Conservation (phyloP, 2,797 vertebrate genomes). For the Octomys mimax region DNA sequence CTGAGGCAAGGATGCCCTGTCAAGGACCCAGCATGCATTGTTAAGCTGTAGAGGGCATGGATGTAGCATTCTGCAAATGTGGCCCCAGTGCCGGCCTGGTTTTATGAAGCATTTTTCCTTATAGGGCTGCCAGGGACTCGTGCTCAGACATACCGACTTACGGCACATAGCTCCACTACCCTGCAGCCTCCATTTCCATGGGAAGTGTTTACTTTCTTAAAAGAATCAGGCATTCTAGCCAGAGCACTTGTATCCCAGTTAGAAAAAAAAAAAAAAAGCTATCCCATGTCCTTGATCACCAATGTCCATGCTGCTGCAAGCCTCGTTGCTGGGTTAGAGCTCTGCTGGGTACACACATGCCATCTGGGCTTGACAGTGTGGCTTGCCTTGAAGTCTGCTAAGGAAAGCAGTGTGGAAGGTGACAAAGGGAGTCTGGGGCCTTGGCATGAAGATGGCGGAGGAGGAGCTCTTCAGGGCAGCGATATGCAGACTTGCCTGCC, state of each 20-base stretch:
- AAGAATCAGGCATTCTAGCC: slow-evolving; percentile 51
- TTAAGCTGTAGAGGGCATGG: not conserved
- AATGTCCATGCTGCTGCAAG: not conserved
- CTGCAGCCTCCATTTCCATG: not conserved
- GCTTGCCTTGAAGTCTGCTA: not conserved
- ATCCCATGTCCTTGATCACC: not conserved
- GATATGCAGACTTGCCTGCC: not conserved
- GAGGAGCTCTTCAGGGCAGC: not conserved
- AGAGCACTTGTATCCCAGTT: not conserved
- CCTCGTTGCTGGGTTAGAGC: not conserved
- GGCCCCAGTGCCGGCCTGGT: not conserved
- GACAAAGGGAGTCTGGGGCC: not conserved
- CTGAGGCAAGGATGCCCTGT: not conserved
- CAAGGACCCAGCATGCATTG: not conserved
- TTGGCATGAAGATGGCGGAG: not conserved
- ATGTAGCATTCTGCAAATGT: not conserved
- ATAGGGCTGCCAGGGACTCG: not conserved
- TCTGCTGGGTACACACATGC: not conserved
- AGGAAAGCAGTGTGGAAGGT: not conserved
- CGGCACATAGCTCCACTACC: not conserved
- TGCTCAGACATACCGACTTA: not conserved
- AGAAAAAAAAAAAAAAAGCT: not conserved
- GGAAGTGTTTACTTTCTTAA: slow-evolving; percentile 40
- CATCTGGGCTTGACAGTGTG: not conserved
- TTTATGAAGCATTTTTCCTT: not conserved